Evolutionary conservation across 2,113 vertebrate species (phyloP).

Genomic region (Spea multiplicata): DNA sequence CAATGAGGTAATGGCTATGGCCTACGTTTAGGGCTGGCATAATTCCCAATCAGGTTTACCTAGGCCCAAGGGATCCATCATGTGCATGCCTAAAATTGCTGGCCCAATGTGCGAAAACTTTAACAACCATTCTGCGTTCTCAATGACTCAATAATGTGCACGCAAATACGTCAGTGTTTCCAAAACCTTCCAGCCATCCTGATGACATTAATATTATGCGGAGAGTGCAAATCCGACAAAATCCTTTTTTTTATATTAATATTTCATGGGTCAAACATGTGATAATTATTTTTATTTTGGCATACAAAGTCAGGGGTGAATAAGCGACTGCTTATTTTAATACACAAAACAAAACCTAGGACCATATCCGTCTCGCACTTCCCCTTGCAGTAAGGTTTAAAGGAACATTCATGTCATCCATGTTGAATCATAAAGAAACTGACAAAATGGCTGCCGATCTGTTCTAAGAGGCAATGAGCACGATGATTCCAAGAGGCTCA

Average conservation of each 20-base stretch:
- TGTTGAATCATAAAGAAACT: slow-evolving; percentile 32
- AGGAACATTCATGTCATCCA: too few relatives aligned
- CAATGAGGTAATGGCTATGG: slow-evolving; percentile 14
- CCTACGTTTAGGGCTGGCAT: slow-evolving; percentile 23
- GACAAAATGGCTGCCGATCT: slow-evolving; percentile 49
- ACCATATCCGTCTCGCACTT: too few relatives aligned
- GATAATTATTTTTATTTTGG: slow-evolving; percentile 15
- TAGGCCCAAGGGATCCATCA: slow-evolving; percentile 14
- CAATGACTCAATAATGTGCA: slow-evolving; percentile 1
- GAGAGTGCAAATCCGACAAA: slow-evolving; percentile 10
- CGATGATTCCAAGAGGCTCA: slow-evolving; percentile 51
- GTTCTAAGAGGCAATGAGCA: slow-evolving; percentile 49
- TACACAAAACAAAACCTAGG: too few relatives aligned
- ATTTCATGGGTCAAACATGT: slow-evolving; percentile 5
- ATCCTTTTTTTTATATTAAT: background rate
- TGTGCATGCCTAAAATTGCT: slow-evolving; percentile 1
- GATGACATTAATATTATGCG: slow-evolving; percentile 19
- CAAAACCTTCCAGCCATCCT: background rate
- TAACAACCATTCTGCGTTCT: background rate
- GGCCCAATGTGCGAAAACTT: slow-evolving; percentile 1
- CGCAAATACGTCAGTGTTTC: slow-evolving; percentile 11
- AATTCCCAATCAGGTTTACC: slow-evolving; percentile 18
- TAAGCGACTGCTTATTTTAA: too few relatives aligned
- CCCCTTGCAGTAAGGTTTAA: too few relatives aligned
- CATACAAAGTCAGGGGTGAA: too few relatives aligned